Conservation (phyloP, 1,140 invertebrate species). For the Drosophila parabipectinata region DNA sequence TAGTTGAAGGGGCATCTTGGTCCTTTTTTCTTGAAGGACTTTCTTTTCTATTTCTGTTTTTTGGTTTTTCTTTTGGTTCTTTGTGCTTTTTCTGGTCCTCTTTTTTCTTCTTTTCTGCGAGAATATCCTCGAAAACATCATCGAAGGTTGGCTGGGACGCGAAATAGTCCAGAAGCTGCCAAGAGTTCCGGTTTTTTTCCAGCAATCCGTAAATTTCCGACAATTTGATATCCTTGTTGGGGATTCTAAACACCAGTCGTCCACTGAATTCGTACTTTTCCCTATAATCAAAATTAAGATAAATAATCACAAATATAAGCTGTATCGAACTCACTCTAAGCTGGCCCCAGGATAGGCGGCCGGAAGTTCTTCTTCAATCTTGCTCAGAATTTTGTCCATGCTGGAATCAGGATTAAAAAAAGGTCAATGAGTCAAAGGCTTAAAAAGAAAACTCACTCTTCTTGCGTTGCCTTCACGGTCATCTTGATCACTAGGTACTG, state of each 20-base stretch:
- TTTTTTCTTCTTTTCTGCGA: background rate
- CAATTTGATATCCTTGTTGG: conserved; percentile 86
- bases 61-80: background rate
- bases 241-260: conserved; percentile 89
- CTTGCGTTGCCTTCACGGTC: background rate
- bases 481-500: conserved; percentile 86
- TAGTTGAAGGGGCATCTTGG: background rate
- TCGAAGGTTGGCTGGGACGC: conserved; percentile 92
- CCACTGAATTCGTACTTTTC: conserved; percentile 83
- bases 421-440: background rate
- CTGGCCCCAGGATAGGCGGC: conserved; percentile 15
- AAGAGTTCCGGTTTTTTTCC: conserved; percentile 86
- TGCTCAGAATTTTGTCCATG: background rate
- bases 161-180: conserved; percentile 91
- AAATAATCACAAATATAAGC: conserved; percentile 43
- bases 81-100: background rate
- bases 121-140: conserved; percentile 86
- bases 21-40: background rate
- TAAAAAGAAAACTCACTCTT: conserved; percentile 6
- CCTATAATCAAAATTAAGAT: conserved; percentile 46
- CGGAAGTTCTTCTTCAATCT: conserved; percentile 11
- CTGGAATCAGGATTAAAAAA: background rate
- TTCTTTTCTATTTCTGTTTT: too few species aligned
- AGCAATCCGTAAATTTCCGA: conserved; percentile 89
- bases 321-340: conserved; percentile 70